These are phyloP conservation scores for Diabrotica virgifera DNA, from an alignment of 1,140 invertebrate species.

Conservation along the genomic window DNA sequence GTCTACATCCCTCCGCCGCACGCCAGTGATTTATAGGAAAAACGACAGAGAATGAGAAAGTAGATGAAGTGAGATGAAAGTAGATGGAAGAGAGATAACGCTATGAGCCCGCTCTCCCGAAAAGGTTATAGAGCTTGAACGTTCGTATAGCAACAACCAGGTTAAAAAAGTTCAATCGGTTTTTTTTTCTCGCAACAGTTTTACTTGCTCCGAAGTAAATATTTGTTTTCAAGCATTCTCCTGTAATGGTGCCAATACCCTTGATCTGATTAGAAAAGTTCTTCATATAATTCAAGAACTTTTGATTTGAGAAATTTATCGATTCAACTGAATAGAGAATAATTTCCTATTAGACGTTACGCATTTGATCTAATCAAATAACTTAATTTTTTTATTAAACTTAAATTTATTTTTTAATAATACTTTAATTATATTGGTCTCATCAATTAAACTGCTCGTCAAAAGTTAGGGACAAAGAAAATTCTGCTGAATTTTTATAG, in stretches of 20 bases:
- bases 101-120: constrained; percentile 6
- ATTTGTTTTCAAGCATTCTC: constrained; percentile 6
- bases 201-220: constrained; percentile 6
- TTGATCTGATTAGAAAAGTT: neutral
- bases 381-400: too few species aligned
- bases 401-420: too few species aligned
- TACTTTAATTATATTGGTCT: too few species aligned
- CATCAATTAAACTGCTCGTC: too few species aligned
- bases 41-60: constrained; percentile 27
- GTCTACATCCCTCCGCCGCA: neutral
- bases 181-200: constrained; percentile 8
- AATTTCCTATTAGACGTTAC: too few species aligned
- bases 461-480: too few species aligned
- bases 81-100: neutral
- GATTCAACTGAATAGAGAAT: too few species aligned
- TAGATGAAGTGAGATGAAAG: constrained; percentile 11
- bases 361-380: too few species aligned
- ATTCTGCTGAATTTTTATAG: too few species aligned
- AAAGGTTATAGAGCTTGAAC: constrained; percentile 17
- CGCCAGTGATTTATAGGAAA: constrained; percentile 23
- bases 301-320: too few species aligned
- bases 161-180: constrained; percentile 8
- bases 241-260: constrained; percentile 5
- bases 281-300: too few species aligned
- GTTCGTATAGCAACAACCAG: constrained; percentile 17